These are phyloP conservation scores for Rhinichthys klamathensis DNA, from an alignment of 2,113 vertebrate species.

Conservation along the genomic window DNA sequence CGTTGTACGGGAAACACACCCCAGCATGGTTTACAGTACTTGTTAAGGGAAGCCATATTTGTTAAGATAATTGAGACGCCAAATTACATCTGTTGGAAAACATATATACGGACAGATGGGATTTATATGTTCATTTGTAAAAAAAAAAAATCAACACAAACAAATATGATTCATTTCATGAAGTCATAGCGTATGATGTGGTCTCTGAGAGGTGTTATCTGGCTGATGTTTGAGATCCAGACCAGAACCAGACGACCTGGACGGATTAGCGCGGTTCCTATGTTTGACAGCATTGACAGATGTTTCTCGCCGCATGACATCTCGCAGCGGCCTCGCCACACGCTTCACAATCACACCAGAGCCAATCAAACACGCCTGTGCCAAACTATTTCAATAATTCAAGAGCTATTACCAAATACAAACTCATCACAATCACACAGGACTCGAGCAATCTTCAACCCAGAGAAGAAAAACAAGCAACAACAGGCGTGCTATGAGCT, in stretches of 20 bases:
- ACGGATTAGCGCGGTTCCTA: neutral
- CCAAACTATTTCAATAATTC: conserved; percentile 11
- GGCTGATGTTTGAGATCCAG: neutral
- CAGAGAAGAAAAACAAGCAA: neutral
- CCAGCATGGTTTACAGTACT: neutral
- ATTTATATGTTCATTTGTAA: neutral
- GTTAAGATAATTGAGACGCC: neutral
- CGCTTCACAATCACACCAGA: conserved; percentile 13
- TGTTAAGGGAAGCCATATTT: neutral
- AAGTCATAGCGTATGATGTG: neutral
- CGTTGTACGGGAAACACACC: no score
- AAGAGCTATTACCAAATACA: conserved; percentile 7
- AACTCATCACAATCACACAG: conserved; percentile 10
- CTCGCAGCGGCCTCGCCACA: neutral
- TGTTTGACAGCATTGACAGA: neutral
- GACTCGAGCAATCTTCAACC: neutral
- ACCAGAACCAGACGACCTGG: neutral
- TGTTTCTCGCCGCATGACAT: conserved; percentile 3
- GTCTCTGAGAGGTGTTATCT: neutral
- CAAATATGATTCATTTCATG: neutral
- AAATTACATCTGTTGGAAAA: neutral
- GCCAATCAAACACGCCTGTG: conserved; percentile 3
- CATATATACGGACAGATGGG: neutral
- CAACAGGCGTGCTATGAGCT: neutral
- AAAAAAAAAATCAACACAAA: neutral